Base-by-base conservation (phyloP, 2,113 vertebrate species). In the Andinoacara biseriatus region DNA sequence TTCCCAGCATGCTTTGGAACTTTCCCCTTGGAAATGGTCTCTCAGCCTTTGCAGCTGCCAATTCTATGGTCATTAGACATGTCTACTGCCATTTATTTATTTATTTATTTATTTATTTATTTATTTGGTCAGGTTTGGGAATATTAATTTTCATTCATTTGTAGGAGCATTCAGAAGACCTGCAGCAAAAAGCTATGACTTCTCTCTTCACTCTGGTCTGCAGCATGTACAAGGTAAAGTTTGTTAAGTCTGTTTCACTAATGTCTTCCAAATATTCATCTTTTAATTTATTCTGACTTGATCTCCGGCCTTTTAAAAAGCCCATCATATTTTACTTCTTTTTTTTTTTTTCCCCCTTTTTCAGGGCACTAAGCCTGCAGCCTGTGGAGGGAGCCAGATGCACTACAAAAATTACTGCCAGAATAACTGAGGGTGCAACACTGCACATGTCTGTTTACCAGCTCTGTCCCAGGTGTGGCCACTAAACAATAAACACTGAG, bases 151-250 rank as follows among this genome's bases (percentile, higher is more conserved):
- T 26, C 33, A 10, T 69, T 40, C 1, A 7, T 63, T 76, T 84
- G 1, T 89, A 94, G 96, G 86, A 90, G 14, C 96, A 96, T 90
- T 93, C 92, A 2, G 95, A 95, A 0, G 86, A 93, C 0, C 87
- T 96, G 22, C 91, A 97, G 92, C 0, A 52, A 0, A 89, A 95
- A 77, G 97, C 97, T 0, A 38, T 90, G 85, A 1, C 0, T 0
- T 94, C 96, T 0, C 95, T 97, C 35, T 92, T 96, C 81, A 72
- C 5, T 10, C 91, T 98, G 26, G 90, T 97, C 67, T 98, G 97
- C 80, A 88, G 14, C 43, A 80, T 95, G 81, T 98, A 97, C 77
- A 94, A 96, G 96, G 97, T 97, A 88, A 22, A 15, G 6, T 74
- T 74, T 5, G 13, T 11, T 11, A 3, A 1, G 59, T 31, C 46